Evolutionary conservation across 2,797 vertebrate species (phyloP).

Genomic region (Oreonectes daqikongensis): DNA sequence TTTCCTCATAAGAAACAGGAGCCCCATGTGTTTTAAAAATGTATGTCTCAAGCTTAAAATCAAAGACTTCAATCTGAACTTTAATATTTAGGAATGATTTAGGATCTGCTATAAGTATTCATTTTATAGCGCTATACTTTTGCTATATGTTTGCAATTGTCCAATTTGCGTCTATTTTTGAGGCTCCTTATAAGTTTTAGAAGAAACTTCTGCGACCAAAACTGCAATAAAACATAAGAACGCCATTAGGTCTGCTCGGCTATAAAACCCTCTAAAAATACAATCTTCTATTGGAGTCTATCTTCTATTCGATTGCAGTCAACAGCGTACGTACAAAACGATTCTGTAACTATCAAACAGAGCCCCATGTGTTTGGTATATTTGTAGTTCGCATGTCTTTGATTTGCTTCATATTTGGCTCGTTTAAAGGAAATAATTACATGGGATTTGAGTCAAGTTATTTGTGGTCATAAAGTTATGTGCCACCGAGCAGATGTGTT

Average conservation of each 20-base stretch:
- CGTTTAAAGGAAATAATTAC: conserved; percentile 2
- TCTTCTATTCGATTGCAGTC: too few relatives aligned
- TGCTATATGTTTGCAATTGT: background rate
- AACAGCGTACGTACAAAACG: background rate
- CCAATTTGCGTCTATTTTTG: background rate
- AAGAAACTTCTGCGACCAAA: background rate
- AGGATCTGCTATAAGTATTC: background rate
- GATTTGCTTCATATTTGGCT: background rate
- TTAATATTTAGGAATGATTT: background rate
- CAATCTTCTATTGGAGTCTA: background rate
- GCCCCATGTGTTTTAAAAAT: background rate
- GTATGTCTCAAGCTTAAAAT: background rate
- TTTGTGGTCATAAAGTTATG: conserved; percentile 31
- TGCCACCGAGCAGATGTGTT: conserved; percentile 28
- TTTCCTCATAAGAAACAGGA: background rate
- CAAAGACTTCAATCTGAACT: background rate
- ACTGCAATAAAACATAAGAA: background rate
- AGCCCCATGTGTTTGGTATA: conserved; percentile 1
- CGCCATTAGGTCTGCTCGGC: background rate
- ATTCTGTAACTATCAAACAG: conserved; percentile 13
- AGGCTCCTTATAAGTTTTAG: background rate
- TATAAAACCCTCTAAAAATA: background rate
- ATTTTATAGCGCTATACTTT: background rate
- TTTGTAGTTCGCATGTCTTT: background rate
- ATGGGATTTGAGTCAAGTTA: conserved; percentile 19